Percentiles rank a stretch among this genome's conserved stretches.
Evolutionary conservation across 1,140 invertebrate species (phyloP).

Genomic region (Lordiphosa stackelbergi): DNA sequence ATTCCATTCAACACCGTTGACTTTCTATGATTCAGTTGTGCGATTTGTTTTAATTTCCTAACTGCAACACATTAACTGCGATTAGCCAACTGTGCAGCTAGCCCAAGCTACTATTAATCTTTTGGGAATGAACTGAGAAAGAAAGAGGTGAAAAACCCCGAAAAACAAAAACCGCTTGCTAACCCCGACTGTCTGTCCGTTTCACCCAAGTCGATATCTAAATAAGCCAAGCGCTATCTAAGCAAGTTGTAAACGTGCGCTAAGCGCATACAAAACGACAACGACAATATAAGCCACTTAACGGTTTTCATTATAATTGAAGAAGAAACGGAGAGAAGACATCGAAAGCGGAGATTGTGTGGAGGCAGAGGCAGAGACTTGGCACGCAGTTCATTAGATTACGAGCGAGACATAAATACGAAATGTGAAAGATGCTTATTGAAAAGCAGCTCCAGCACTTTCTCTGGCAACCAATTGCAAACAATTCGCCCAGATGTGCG

Average conservation of each 20-base stretch:
- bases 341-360: constrained; percentile 28
- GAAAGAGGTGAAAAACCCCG: constrained; percentile 4
- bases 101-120: constrained; percentile 25
- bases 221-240: constrained; percentile 37
- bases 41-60: constrained; percentile 36
- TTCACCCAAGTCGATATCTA: constrained; percentile 37
- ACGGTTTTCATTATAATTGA: constrained; percentile 71
- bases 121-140: constrained; percentile 20
- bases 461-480: constrained; percentile 50
- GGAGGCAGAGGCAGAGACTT: neutral
- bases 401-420: constrained; percentile 45
- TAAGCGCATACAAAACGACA: constrained; percentile 49
- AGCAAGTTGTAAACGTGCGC: constrained; percentile 37
- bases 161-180: constrained; percentile 3
- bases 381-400: constrained; percentile 60
- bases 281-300: constrained; percentile 71
- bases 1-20: constrained; percentile 23
- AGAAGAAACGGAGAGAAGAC: constrained; percentile 38
- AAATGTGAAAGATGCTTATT: constrained; percentile 57
- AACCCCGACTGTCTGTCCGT: neutral
- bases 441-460: constrained; percentile 50
- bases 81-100: constrained; percentile 41
- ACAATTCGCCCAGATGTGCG: constrained; percentile 52
- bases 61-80: constrained; percentile 49
- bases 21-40: constrained; percentile 45